These are phyloP conservation scores for Hylaeus volcanicus DNA, from an alignment of 1,140 invertebrate species.

Conservation along the genomic window DNA sequence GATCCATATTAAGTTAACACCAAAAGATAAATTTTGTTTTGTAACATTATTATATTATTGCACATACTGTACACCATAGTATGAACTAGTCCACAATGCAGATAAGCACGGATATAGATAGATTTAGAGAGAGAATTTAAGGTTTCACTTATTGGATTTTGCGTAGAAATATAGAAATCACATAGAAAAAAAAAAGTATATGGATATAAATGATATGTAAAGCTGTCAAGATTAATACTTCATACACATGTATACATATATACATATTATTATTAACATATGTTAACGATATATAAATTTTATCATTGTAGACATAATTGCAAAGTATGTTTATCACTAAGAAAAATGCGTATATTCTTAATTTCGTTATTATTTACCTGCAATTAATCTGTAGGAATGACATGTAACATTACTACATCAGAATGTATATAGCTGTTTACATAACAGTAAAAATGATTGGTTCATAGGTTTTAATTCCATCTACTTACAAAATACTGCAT, in stretches of 20 bases:
- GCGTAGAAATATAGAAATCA: constrained; percentile 44
- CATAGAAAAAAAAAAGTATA: constrained; percentile 25
- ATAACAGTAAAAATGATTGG: constrained; percentile 38
- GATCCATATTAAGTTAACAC: background rate
- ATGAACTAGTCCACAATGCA: constrained; percentile 47
- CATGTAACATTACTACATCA: constrained; percentile 16
- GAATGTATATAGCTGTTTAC: constrained; percentile 32
- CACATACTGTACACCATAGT: constrained; percentile 23
- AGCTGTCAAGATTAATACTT: constrained; percentile 14
- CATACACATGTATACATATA: background rate
- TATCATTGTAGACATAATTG: background rate
- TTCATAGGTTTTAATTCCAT: background rate
- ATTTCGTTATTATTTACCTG: background rate
- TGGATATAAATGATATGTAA: constrained; percentile 19
- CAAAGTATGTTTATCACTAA: background rate
- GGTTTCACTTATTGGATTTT: constrained; percentile 72
- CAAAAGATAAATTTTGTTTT: background rate
- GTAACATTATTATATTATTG: constrained; percentile 1
- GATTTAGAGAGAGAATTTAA: constrained; percentile 63
- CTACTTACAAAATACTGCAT: constrained; percentile 36
- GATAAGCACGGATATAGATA: constrained; percentile 50
- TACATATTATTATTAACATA: background rate
- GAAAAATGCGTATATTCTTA: background rate
- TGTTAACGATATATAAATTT: background rate
- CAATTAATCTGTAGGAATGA: background rate